Conservation (phyloP, 2,113 vertebrate genomes). For the Hydrochoerus hydrochaeris region DNA sequence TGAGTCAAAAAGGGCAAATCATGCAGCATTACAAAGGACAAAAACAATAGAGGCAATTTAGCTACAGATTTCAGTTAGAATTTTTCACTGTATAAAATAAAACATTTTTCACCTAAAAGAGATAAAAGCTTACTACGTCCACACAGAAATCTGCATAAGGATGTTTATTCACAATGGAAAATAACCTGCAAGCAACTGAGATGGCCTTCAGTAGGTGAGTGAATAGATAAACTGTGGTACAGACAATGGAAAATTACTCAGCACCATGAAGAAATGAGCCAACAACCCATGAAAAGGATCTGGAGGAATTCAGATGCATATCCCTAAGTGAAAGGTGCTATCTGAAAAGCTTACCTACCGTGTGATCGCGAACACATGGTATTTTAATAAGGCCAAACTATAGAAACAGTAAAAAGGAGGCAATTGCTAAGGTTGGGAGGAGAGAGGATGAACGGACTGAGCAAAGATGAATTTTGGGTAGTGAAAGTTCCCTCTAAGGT, state of each 20-base stretch:
- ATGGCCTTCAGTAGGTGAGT: background rate
- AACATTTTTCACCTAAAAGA: background rate
- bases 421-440: background rate
- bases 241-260: background rate
- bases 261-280: background rate
- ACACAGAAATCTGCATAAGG: background rate
- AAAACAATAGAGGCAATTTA: background rate
- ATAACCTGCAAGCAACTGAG: background rate
- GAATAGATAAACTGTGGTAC: background rate
- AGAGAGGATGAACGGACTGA: background rate
- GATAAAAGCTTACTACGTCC: background rate
- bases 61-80: background rate
- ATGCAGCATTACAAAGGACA: background rate
- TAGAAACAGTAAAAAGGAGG: background rate
- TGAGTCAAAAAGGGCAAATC: conserved; percentile 7
- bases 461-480: background rate
- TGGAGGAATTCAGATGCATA: background rate
- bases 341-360: background rate
- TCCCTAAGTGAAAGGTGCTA: background rate
- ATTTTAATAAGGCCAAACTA: background rate
- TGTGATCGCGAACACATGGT: background rate
- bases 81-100: background rate
- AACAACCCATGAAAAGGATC: background rate
- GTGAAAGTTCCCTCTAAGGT: background rate
- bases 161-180: background rate